phyloP scores from a whole-genome alignment of 2,797 vertebrate genomes.

The Amazona ochrocephala region DNA sequence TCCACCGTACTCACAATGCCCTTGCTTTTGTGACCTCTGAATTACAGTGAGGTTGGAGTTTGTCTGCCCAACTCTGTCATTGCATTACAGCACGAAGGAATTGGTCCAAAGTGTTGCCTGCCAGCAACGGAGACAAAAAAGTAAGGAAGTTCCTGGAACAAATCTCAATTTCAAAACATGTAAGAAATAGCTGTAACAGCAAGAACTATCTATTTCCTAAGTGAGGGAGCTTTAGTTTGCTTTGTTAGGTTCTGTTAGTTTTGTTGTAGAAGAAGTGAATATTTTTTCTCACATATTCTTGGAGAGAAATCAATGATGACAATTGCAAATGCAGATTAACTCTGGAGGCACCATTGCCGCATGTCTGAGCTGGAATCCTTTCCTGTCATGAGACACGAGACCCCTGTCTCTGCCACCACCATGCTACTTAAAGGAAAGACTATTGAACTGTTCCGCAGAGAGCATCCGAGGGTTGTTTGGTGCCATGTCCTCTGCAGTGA shows the following conservation, averaged over 20 bases:
- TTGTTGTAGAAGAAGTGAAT: too few relatives aligned
- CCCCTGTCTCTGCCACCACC: fast-evolving
- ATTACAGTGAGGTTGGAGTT: too few relatives aligned
- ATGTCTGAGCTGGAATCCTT: fast-evolving
- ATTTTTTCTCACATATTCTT: too few relatives aligned
- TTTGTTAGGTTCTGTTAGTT: too few relatives aligned
- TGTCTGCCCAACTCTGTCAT: fast-evolving
- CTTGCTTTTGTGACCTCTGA: fast-evolving
- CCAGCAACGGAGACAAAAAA: not conserved
- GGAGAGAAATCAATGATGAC: fast-evolving
- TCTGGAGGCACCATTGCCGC: fast-evolving
- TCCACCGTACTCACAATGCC: not conserved
- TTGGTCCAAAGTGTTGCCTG: fast-evolving
- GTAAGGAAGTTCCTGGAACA: fast-evolving
- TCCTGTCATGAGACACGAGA: fast-evolving
- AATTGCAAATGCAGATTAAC: too few relatives aligned
- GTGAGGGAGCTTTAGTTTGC: fast-evolving
- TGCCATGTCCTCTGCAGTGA: fast-evolving
- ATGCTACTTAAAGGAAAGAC: not conserved
- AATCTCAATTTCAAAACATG: fast-evolving
- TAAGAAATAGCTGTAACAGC: fast-evolving
- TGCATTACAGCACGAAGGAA: not conserved
- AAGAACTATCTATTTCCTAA: fast-evolving
- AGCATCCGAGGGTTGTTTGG: fast-evolving
- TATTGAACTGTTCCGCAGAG: fast-evolving